Base-by-base conservation (phyloP, 1,140 invertebrate genomes). In the Drosophila sulfurigaster region DNA sequence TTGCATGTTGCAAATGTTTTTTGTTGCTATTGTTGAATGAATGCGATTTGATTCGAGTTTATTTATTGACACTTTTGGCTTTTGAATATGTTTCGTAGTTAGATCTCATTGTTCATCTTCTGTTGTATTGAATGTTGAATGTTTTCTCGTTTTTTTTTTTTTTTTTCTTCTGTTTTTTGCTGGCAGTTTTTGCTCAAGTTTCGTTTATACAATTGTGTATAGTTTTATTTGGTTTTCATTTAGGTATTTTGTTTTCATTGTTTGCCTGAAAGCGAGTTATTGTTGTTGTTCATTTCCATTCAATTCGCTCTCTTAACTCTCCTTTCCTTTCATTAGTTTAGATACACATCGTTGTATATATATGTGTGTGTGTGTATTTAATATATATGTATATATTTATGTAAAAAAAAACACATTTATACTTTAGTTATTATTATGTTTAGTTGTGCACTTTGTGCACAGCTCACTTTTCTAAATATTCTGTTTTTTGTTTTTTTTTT, bases 371-470 rank as follows among this genome's bases (percentile, higher is more conserved):
- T 43, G 5, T 43, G n/a, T 43, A n/a, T n/a, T n/a, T 41, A 41
- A 7, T 57, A 41, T 41, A 41, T 57, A 4, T 57, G 20, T 57
- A 41, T 43, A n/a, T 10, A 7, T 28, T 10, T 60, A 25, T 56
- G 16, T 25, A n/a, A 63, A 51, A 68, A 68, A 68, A 68, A 68
- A 52, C 4, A 16, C 38, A 38, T 60, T 69, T 66, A 54, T 45
- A 20, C 20, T 20, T 2, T 20, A 45, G 48, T 68, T 57, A 57
- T 57, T 57, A 41, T 57, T 58, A 58, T 45, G 46, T 51, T 72
- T 32, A 56, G 45, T 43, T 66, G 63, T 66, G 54, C 54, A 59
- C 63, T 72, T 72, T 58, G 70, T 67, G 52, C 62, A 70, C 59
- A 45, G 38, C 41, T 30, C 35, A 49, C 13, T 15, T 63, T 32